Percentiles rank a stretch among this genome's conserved stretches.
These are phyloP conservation scores for Pseudopleuronectes americanus DNA, from an alignment of 2,797 vertebrate species.

Conservation along the genomic window DNA sequence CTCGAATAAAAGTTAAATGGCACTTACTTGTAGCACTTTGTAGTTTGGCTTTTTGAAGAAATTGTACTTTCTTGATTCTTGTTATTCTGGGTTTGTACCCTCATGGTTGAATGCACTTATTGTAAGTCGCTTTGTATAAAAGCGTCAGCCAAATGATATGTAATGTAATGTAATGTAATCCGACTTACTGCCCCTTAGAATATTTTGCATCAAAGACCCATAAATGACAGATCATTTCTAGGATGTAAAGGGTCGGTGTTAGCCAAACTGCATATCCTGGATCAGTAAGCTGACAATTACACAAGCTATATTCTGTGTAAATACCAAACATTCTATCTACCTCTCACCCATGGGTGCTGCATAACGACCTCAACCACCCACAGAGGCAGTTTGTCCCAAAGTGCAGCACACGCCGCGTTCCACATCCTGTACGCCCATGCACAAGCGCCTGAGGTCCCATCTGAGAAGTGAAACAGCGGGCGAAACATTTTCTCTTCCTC, in stretches of 20 bases:
- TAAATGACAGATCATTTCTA: background rate
- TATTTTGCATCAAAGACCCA: background rate
- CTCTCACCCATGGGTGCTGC: slow-evolving; percentile 8
- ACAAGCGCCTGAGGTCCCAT: slow-evolving; percentile 17
- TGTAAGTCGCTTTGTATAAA: too few relatives aligned
- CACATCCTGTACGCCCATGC: slow-evolving; percentile 71
- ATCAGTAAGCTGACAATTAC: slow-evolving; percentile 14
- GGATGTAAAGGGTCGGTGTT: background rate
- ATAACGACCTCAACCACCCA: slow-evolving; percentile 53
- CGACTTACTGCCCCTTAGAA: background rate
- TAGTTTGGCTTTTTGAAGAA: too few relatives aligned
- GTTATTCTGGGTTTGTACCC: too few relatives aligned
- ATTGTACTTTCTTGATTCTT: too few relatives aligned
- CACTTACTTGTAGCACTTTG: too few relatives aligned
- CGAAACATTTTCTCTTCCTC: slow-evolving; percentile 25
- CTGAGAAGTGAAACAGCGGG: slow-evolving; percentile 50
- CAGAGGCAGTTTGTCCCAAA: slow-evolving; percentile 4
- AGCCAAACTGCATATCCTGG: background rate
- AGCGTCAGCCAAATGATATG: too few relatives aligned
- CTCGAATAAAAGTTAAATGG: too few relatives aligned
- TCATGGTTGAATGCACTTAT: too few relatives aligned
- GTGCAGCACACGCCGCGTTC: slow-evolving; percentile 4
- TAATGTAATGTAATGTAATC: background rate
- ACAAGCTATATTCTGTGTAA: slow-evolving; percentile 10
- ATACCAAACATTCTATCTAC: slow-evolving; percentile 28